A percentile compares a stretch with the other conserved stretches of the same genome.
Evolutionary conservation across 2,888 invertebrate genomes (phyloP).

Genomic region (Microplitis deprimator): DNA sequence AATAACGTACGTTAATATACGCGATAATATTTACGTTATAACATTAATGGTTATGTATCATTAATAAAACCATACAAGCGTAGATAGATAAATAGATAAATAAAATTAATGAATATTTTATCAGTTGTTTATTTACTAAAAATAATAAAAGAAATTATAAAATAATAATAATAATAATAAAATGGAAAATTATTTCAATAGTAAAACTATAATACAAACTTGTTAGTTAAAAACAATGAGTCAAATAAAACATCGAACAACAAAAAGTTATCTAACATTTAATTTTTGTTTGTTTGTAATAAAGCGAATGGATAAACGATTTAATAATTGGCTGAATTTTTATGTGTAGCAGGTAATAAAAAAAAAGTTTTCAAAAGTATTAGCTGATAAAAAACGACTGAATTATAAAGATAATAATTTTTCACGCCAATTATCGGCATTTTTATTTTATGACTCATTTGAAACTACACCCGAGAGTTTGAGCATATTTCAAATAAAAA

Average conservation of each 20-base stretch:
- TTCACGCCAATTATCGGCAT: neutral
- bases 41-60: neutral
- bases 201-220: neutral
- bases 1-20: neutral
- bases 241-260: neutral
- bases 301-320: neutral
- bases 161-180: neutral
- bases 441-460: neutral
- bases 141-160: neutral
- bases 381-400: neutral
- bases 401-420: neutral
- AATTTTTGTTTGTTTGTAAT: neutral
- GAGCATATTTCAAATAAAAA: neutral
- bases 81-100: neutral
- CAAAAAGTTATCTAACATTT: neutral
- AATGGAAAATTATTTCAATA: neutral
- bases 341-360: neutral
- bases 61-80: neutral
- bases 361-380: neutral
- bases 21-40: neutral
- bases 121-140: neutral
- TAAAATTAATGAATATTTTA: neutral
- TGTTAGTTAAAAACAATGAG: neutral
- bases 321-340: neutral
- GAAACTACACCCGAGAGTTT: neutral